A percentile compares a stretch with the other conserved stretches of the same genome.
Evolutionary conservation across 1,140 invertebrate species (phyloP).

Genomic region (Metaphire vulgaris): DNA sequence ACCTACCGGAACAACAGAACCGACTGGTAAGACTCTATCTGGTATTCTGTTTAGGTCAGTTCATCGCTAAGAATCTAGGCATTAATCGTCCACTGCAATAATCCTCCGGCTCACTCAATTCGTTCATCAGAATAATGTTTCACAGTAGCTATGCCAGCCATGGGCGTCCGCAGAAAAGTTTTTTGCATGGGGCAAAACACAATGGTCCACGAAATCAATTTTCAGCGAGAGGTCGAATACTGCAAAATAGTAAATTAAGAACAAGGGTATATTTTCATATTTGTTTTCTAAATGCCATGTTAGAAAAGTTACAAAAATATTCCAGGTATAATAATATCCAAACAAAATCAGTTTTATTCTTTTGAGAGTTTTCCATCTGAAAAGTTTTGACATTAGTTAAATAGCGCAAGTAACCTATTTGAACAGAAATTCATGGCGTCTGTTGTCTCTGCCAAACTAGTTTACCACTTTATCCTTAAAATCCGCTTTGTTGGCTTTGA

Average conservation of each 20-base stretch:
- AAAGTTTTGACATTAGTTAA: background rate
- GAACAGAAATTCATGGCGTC: background rate
- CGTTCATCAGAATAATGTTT: no score
- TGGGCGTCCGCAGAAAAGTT: background rate
- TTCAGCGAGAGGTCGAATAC: background rate
- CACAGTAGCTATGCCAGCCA: no score
- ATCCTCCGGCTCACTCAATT: no score
- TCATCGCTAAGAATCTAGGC: no score
- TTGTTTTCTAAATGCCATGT: background rate
- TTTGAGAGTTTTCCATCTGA: background rate
- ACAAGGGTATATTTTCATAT: background rate
- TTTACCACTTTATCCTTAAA: background rate
- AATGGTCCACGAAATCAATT: background rate
- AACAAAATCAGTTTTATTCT: background rate
- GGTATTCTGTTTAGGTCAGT: no score
- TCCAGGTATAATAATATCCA: background rate
- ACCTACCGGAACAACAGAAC: no score
- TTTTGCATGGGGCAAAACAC: background rate
- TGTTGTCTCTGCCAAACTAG: background rate
- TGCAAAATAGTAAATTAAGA: background rate
- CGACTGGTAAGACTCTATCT: no score
- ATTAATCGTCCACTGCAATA: no score
- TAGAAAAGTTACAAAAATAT: background rate
- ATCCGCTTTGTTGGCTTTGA: background rate
- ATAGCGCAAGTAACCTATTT: background rate